A percentile compares a stretch with the other conserved stretches of the same genome.
Conservation (phyloP, 2,888 invertebrate genomes). For the Tanaodytes sp. region DNA sequence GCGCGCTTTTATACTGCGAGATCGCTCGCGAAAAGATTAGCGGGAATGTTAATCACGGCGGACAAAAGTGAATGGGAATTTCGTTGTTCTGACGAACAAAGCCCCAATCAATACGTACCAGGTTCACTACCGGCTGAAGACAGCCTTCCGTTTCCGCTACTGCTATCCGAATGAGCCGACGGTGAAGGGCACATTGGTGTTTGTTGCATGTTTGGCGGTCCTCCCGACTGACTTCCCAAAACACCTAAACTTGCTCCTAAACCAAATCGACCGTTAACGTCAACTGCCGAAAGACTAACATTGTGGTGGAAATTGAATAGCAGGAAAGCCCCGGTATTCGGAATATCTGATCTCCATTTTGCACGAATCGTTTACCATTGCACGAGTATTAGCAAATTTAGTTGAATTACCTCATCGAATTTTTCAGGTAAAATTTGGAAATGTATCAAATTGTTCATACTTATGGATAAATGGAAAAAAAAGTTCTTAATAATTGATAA, state of each 20-base stretch:
- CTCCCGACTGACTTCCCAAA: conserved; percentile 70
- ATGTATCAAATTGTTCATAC: no score
- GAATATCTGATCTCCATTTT: conserved; percentile 29
- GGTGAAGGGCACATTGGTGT: conserved; percentile 86
- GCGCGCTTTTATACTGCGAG: no score
- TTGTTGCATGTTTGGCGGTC: conserved; percentile 73
- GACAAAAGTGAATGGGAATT: conserved; percentile 46
- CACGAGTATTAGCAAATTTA: no score
- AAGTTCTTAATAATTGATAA: no score
- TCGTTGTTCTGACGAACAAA: conserved; percentile 27
- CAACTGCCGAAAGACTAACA: no score
- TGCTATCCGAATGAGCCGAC: conserved; percentile 87
- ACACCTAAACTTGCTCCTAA: conserved; percentile 70
- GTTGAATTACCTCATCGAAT: no score
- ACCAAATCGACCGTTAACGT: conserved; percentile 33
- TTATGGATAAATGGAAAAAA: no score
- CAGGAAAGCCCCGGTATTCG: neutral
- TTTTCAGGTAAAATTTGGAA: no score
- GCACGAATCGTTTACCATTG: neutral
- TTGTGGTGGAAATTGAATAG: conserved; percentile 6
- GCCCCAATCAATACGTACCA: conserved; percentile 67
- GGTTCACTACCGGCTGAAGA: conserved; percentile 87
- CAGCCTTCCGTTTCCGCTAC: conserved; percentile 84
- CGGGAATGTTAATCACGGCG: conserved; percentile 39
- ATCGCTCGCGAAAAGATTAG: conserved; percentile 29